Evolutionary conservation across 2,113 vertebrate species (phyloP).

Genomic region (Lucifuga dentata): DNA sequence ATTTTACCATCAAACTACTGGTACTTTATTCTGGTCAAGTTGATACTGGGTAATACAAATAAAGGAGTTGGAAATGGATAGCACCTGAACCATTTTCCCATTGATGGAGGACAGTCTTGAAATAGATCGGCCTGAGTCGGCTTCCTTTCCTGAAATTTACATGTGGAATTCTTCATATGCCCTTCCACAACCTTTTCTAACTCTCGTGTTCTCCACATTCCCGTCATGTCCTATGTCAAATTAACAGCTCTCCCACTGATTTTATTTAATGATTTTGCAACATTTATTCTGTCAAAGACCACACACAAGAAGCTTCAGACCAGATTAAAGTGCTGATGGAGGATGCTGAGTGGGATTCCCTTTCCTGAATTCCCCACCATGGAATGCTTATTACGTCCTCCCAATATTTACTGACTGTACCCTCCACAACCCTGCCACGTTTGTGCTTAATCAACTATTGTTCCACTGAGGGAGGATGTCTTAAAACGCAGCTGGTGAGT

Average conservation of each 20-base stretch:
- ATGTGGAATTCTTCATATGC: neutral
- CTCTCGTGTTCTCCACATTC: neutral
- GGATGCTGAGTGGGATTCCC: slow-evolving; percentile 7
- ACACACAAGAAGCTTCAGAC: too few relatives aligned
- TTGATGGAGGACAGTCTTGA: neutral
- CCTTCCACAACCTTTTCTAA: neutral
- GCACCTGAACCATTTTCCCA: too few relatives aligned
- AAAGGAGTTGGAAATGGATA: too few relatives aligned
- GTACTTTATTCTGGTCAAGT: too few relatives aligned
- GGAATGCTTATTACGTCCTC: slow-evolving; percentile 5
- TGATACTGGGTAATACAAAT: too few relatives aligned
- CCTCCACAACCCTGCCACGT: neutral
- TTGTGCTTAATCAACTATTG: too few relatives aligned
- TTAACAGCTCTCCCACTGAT: neutral
- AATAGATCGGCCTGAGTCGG: neutral
- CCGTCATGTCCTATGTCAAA: neutral
- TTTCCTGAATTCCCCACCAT: slow-evolving; percentile 6
- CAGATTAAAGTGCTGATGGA: neutral
- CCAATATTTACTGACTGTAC: neutral
- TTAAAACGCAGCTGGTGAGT: slow-evolving; percentile 18
- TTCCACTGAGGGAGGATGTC: neutral
- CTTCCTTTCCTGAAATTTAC: neutral
- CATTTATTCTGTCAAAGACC: too few relatives aligned
- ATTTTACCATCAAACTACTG: too few relatives aligned
- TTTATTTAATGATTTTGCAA: too few relatives aligned